These are phyloP conservation scores for Brachionus sp. DNA, from an alignment of 1,140 invertebrate genomes.

Conservation along the genomic window DNA sequence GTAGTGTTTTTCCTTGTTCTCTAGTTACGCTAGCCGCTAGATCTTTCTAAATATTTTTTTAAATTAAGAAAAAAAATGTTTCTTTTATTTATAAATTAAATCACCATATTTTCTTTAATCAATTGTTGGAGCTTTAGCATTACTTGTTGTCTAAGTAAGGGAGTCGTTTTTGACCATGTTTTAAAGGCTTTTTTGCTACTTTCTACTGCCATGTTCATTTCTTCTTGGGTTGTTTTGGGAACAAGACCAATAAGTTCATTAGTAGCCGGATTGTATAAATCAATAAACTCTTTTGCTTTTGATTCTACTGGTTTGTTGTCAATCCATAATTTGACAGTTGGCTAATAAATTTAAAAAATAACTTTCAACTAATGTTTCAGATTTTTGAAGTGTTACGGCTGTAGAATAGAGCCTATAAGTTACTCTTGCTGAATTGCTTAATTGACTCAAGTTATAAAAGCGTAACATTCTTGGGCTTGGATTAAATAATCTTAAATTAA, in stretches of 20 bases:
- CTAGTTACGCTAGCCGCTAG: slow-evolving; percentile 85
- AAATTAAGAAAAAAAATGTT: neutral
- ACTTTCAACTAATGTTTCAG: neutral
- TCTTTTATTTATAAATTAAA: neutral
- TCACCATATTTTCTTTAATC: slow-evolving; percentile 70
- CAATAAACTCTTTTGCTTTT: slow-evolving; percentile 83
- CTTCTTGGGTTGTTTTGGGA: slow-evolving; percentile 80
- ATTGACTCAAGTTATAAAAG: neutral
- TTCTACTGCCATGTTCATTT: slow-evolving; percentile 85
- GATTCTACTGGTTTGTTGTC: slow-evolving; percentile 92
- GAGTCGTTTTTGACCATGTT: slow-evolving; percentile 84
- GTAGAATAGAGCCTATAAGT: neutral
- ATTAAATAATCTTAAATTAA: neutral
- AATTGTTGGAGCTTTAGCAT: slow-evolving; percentile 86
- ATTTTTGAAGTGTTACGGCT: neutral
- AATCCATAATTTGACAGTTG: slow-evolving; percentile 82
- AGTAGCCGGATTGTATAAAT: slow-evolving; percentile 81
- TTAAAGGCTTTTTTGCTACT: slow-evolving; percentile 77
- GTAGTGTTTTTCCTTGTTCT: slow-evolving; percentile 95
- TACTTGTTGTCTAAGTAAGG: slow-evolving; percentile 85
- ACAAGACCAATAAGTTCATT: slow-evolving; percentile 73
- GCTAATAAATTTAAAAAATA: neutral
- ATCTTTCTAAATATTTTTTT: slow-evolving; percentile 57
- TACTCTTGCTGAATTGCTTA: neutral
- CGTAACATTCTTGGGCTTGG: neutral